Conservation (phyloP, 23 tunicate species). For the Halocynthia roretzi region DNA sequence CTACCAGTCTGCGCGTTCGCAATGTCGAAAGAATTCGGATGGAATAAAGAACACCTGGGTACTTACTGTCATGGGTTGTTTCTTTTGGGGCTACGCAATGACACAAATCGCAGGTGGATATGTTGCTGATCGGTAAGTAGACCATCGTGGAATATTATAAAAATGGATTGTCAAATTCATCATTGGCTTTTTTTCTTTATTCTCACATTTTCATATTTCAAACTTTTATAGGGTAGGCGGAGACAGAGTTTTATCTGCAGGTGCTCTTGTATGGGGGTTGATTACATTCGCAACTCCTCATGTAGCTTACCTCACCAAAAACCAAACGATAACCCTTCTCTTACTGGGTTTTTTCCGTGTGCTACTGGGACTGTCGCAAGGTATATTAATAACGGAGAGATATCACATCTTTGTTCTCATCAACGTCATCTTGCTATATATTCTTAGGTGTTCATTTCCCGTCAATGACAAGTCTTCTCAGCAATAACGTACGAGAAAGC, state of each 20-base stretch:
- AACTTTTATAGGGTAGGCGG: slow-evolving; percentile 59
- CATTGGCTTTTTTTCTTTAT: neutral
- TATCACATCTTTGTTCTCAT: neutral
- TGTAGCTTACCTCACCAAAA: slow-evolving; percentile 35
- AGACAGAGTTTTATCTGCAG: slow-evolving; percentile 51
- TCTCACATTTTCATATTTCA: neutral
- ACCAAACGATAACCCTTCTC: slow-evolving; percentile 15
- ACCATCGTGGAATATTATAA: too few relatives aligned
- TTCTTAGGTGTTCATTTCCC: slow-evolving; percentile 77
- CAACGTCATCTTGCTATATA: neutral
- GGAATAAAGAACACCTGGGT: slow-evolving; percentile 89
- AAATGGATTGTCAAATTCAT: too few relatives aligned
- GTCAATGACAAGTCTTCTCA: slow-evolving; percentile 81
- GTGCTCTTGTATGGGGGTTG: slow-evolving; percentile 57
- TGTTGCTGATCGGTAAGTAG: slow-evolving; percentile 53
- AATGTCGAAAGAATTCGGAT: slow-evolving; percentile 72
- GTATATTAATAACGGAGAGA: neutral
- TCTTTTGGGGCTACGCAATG: slow-evolving; percentile 93
- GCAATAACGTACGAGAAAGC: slow-evolving; percentile 48
- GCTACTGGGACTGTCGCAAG: slow-evolving; percentile 65
- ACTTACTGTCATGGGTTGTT: slow-evolving; percentile 89
- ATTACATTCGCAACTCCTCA: slow-evolving; percentile 61
- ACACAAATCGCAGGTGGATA: slow-evolving; percentile 88
- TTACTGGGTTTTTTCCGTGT: slow-evolving; percentile 45
- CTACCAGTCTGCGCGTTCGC: slow-evolving; percentile 93